phyloP scores from a whole-genome alignment of 2,888 invertebrate genomes.

The Phymatocera aterrima region DNA sequence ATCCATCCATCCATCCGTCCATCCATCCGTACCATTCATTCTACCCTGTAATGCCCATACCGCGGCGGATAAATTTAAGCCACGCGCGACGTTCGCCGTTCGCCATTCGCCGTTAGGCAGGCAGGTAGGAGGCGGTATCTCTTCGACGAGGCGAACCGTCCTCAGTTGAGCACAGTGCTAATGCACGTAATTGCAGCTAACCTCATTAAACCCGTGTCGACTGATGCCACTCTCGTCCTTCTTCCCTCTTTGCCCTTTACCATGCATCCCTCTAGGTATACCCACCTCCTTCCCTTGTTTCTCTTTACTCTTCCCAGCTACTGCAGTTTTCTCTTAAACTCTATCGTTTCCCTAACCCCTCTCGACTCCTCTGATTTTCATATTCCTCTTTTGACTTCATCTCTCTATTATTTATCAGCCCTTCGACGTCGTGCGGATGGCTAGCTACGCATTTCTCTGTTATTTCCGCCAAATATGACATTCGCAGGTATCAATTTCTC shows the following conservation, averaged over 20 bases:
- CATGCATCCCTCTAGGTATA: conserved; percentile 14
- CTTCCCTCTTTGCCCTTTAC: conserved; percentile 63
- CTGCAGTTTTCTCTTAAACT: conserved; percentile 44
- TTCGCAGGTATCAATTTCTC: too few relatives aligned
- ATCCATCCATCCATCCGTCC: too few relatives aligned
- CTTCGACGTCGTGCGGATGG: too few relatives aligned
- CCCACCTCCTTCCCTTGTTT: conserved; percentile 36
- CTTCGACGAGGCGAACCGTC: conserved; percentile 23
- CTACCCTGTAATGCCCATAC: background rate
- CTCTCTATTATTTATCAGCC: too few relatives aligned
- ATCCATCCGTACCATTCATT: background rate
- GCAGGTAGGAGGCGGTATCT: background rate
- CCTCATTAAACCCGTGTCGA: conserved; percentile 71
- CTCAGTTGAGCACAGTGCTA: conserved; percentile 58
- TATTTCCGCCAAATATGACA: too few relatives aligned
- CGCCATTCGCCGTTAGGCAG: background rate
- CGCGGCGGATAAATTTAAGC: conserved; percentile 3
- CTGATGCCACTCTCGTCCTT: conserved; percentile 66
- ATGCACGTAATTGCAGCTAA: conserved; percentile 73
- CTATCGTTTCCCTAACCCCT: too few relatives aligned
- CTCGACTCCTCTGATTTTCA: conserved; percentile 27
- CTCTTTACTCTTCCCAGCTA: conserved; percentile 30
- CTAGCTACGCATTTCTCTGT: too few relatives aligned
- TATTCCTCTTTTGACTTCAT: conserved; percentile 45
- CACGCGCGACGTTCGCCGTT: background rate